These are phyloP conservation scores for Caenorhabditis sp. DNA, from an alignment of 2,888 invertebrate genomes.

Conservation along the genomic window DNA sequence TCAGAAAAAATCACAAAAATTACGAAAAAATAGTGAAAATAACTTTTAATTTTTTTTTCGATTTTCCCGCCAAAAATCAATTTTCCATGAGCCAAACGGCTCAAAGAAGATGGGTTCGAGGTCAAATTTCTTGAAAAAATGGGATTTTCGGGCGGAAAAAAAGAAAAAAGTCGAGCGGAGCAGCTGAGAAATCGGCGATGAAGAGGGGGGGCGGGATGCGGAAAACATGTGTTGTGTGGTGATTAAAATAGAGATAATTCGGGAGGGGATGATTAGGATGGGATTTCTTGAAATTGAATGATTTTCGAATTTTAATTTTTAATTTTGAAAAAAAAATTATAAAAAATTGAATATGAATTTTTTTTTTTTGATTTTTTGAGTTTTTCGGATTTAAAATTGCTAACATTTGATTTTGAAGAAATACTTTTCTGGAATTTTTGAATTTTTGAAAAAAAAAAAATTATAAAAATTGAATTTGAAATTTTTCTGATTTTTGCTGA, in stretches of 20 bases:
- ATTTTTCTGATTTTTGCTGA: too few species aligned
- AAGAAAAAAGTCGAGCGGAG: neutral
- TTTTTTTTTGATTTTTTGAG: too few species aligned
- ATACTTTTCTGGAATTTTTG: too few species aligned
- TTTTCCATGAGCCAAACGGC: neutral
- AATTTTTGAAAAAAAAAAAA: too few species aligned
- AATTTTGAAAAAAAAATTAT: too few species aligned
- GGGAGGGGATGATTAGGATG: neutral
- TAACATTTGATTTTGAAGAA: too few species aligned
- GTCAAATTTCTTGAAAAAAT: neutral
- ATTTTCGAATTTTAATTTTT: too few species aligned
- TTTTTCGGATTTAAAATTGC: too few species aligned
- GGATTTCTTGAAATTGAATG: too few species aligned
- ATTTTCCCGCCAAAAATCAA: neutral
- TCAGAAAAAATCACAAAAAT: too few species aligned
- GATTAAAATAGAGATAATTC: conserved; percentile 7
- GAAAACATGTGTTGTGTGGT: conserved; percentile 4
- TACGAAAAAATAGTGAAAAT: neutral
- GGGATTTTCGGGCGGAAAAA: neutral
- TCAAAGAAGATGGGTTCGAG: neutral
- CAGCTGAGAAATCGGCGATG: neutral
- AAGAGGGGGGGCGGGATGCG: neutral
- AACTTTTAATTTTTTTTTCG: neutral
- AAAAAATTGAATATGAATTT: too few species aligned
- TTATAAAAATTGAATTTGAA: too few species aligned